These are phyloP conservation scores for Mormyrus lacerda DNA, from an alignment of 2,113 vertebrate genomes.

Conservation along the genomic window DNA sequence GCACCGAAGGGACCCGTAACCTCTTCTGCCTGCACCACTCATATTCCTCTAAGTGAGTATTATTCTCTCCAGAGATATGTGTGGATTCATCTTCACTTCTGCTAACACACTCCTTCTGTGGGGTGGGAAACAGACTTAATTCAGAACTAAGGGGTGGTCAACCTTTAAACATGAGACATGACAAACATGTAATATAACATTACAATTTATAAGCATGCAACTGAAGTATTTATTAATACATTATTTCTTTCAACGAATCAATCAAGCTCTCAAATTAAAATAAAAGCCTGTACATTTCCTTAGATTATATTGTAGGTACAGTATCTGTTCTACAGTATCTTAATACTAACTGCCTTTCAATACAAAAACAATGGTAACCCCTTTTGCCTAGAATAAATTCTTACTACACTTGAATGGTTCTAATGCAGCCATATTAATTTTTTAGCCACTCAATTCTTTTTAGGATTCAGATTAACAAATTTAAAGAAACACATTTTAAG, in stretches of 20 bases:
- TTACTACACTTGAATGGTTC: neutral
- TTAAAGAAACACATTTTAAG: neutral
- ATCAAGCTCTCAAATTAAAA: neutral
- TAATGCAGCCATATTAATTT: neutral
- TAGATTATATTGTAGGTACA: neutral
- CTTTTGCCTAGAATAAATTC: neutral
- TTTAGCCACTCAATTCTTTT: neutral
- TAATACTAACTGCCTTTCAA: neutral
- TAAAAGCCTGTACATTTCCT: neutral
- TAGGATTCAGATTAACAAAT: too few species aligned
- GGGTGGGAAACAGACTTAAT: neutral
- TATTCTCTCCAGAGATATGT: neutral
- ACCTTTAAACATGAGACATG: neutral
- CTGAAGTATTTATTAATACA: neutral
- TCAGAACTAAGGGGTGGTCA: neutral
- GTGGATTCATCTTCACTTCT: constrained; percentile 1
- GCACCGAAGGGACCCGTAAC: neutral
- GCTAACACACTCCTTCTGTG: neutral
- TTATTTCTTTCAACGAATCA: neutral
- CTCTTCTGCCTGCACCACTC: neutral
- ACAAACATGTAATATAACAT: neutral
- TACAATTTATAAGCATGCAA: neutral
- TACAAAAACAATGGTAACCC: neutral
- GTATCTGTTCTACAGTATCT: neutral
- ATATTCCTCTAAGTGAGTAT: neutral